These are phyloP conservation scores for Nomada fucata DNA, from an alignment of 2,888 invertebrate species.

Conservation along the genomic window DNA sequence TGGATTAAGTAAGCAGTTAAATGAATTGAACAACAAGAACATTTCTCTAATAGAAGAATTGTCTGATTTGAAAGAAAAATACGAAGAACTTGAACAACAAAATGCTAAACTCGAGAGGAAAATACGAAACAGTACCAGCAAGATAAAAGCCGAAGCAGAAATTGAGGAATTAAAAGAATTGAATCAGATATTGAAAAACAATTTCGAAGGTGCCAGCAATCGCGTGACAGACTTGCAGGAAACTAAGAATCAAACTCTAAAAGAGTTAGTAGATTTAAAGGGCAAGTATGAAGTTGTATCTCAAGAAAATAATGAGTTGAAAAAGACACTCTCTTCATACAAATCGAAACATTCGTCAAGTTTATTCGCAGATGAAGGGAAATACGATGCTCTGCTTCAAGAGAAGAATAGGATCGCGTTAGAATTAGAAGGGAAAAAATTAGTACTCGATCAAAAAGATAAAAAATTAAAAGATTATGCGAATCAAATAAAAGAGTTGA, in stretches of 20 bases:
- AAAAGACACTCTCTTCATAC: constrained; percentile 58
- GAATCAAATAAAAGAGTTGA: constrained; percentile 83
- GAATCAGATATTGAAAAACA: constrained; percentile 77
- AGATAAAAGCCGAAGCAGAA: constrained; percentile 78
- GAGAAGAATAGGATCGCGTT: constrained; percentile 78
- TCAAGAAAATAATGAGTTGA: constrained; percentile 73
- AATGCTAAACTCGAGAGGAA: constrained; percentile 82
- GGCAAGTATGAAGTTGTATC: constrained; percentile 62
- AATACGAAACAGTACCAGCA: constrained; percentile 85
- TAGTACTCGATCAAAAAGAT: constrained; percentile 80
- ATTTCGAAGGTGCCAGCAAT: constrained; percentile 81
- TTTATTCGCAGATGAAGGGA: constrained; percentile 60
- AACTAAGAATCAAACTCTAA: constrained; percentile 71
- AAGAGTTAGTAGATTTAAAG: constrained; percentile 69
- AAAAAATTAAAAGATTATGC: constrained; percentile 83
- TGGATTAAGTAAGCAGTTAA: constrained; percentile 81
- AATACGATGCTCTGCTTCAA: constrained; percentile 70
- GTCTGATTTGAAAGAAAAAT: constrained; percentile 85
- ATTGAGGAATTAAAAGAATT: constrained; percentile 78
- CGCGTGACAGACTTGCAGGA: constrained; percentile 77
- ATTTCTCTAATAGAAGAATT: constrained; percentile 83
- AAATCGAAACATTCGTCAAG: constrained; percentile 60
- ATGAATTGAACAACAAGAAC: constrained; percentile 84
- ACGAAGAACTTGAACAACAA: constrained; percentile 83
- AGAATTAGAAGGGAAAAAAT: constrained; percentile 84